Conservation (phyloP, 2,113 vertebrate species). For the Urocitellus parryii region DNA sequence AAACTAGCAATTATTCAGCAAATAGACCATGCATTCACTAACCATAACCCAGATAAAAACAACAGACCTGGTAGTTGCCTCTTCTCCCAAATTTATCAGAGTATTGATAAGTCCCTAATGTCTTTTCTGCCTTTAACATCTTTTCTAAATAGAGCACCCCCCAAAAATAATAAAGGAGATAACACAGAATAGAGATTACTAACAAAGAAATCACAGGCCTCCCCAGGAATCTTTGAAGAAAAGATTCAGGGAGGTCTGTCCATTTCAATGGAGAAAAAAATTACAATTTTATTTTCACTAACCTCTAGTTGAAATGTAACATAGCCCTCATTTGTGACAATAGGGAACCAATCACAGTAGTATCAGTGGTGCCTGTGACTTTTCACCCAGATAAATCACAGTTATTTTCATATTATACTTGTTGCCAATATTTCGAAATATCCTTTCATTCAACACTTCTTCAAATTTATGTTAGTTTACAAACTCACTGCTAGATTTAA, state of each 20-base stretch:
- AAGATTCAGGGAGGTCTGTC: constrained; percentile 3
- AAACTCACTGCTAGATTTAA: constrained; percentile 41
- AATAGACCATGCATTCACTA: constrained; percentile 16
- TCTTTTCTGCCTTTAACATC: background rate
- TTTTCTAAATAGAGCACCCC: background rate
- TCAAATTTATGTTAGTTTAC: constrained; percentile 17
- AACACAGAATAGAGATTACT: background rate
- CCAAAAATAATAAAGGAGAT: background rate
- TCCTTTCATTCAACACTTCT: background rate
- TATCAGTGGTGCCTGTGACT: background rate
- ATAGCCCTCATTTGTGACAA: background rate
- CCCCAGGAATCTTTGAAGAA: background rate
- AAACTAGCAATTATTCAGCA: constrained; percentile 60
- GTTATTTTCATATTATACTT: background rate
- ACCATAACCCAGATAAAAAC: constrained; percentile 11
- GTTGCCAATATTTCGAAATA: constrained; percentile 47
- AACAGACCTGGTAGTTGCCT: background rate
- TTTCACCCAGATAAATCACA: background rate
- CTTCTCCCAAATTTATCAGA: constrained; percentile 16
- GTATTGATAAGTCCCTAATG: background rate
- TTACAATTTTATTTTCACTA: background rate
- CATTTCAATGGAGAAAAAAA: background rate
- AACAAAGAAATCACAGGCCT: background rate
- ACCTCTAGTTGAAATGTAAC: background rate
- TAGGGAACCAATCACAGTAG: background rate